A percentile compares a stretch with the other conserved stretches of the same genome.
Conservation (phyloP, 2,888 invertebrate species). For the Nomada hirtipes region DNA sequence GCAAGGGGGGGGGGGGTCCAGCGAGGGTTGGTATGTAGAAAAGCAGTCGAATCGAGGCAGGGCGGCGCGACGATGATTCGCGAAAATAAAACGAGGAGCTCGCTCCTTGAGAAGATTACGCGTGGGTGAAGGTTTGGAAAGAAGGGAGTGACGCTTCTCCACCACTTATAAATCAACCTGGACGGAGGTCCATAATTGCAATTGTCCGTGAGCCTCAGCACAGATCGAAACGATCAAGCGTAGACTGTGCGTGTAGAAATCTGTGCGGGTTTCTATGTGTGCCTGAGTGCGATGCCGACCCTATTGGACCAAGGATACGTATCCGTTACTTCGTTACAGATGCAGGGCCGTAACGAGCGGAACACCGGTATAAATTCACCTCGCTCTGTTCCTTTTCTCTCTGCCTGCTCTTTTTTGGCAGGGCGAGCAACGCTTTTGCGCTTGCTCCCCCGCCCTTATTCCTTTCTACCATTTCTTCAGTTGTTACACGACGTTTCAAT, state of each 20-base stretch:
- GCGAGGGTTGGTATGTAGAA: constrained; percentile 35
- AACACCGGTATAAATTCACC: constrained; percentile 45
- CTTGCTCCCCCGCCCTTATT: background rate
- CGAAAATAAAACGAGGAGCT: constrained; percentile 35
- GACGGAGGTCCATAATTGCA: constrained; percentile 75
- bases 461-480: background rate
- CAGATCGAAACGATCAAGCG: constrained; percentile 60
- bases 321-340: constrained; percentile 70
- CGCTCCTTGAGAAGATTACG: constrained; percentile 35
- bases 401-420: constrained; percentile 19
- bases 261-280: constrained; percentile 4
- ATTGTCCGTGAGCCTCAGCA: constrained; percentile 73
- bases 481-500: background rate
- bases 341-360: constrained; percentile 63
- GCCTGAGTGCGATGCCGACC: constrained; percentile 31
- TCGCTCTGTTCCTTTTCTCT: constrained; percentile 16
- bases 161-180: constrained; percentile 78
- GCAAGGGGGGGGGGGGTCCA: constrained; percentile 26
- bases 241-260: constrained; percentile 21
- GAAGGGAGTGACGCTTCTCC: constrained; percentile 61
- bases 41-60: constrained; percentile 9
- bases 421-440: constrained; percentile 6
- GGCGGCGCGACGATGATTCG: constrained; percentile 25
- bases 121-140: constrained; percentile 67
- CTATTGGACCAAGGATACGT: constrained; percentile 62